These are phyloP conservation scores for Carettochelys insculpta DNA, from an alignment of 2,113 vertebrate species.

Conservation along the genomic window DNA sequence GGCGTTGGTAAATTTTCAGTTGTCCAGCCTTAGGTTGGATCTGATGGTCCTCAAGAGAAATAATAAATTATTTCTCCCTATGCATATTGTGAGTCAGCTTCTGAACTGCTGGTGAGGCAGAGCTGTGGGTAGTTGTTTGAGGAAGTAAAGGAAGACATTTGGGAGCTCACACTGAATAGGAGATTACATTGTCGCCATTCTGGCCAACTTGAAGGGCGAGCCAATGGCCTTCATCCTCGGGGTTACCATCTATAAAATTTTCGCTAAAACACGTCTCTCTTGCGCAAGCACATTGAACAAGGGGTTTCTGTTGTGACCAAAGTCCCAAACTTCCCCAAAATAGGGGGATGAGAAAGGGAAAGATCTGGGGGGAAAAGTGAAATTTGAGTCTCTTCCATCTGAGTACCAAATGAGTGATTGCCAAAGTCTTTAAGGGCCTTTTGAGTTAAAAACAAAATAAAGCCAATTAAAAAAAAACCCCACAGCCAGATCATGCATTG, in stretches of 20 bases:
- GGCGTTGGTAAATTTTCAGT: neutral
- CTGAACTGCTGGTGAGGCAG: fast-evolving
- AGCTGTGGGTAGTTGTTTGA: neutral
- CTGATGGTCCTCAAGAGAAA: neutral
- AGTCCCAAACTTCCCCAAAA: slow-evolving; percentile 9
- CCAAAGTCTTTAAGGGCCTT: slow-evolving; percentile 67
- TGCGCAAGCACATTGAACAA: fast-evolving
- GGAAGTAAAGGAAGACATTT: neutral
- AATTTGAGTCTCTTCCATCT: slow-evolving; percentile 40
- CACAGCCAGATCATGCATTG: slow-evolving; percentile 5
- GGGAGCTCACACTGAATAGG: neutral
- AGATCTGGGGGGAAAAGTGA: neutral
- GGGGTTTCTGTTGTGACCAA: slow-evolving; percentile 13
- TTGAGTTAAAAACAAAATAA: slow-evolving; percentile 52
- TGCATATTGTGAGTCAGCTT: neutral
- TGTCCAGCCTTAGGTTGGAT: neutral
- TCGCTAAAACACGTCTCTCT: slow-evolving; percentile 6
- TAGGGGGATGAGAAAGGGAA: neutral
- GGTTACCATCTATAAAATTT: neutral
- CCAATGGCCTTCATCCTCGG: neutral
- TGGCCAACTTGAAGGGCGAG: neutral
- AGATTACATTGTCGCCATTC: neutral
- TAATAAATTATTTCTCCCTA: neutral
- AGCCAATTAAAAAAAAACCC: slow-evolving; percentile 32
- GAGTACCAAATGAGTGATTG: slow-evolving; percentile 40